Conservation (phyloP, 2,797 vertebrate genomes). For the Anabacerthia variegaticeps region DNA sequence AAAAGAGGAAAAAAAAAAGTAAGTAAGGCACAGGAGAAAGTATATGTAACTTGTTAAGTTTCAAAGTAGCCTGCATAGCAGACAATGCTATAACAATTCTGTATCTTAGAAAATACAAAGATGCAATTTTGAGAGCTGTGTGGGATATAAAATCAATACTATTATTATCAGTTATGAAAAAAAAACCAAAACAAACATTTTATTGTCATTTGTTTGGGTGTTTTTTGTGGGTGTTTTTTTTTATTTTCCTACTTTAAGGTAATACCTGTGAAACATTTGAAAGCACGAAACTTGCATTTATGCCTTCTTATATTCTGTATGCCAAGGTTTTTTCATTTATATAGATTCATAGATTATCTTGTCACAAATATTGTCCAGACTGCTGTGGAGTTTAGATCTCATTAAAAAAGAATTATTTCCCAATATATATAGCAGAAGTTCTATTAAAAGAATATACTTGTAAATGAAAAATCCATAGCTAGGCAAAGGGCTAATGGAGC, state of each 20-base stretch:
- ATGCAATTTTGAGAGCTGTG: not conserved
- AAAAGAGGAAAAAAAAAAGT: not conserved
- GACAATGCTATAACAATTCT: not conserved
- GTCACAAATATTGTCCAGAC: not conserved
- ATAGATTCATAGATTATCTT: not conserved
- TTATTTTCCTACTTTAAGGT: not conserved
- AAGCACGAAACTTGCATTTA: not conserved
- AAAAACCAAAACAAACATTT: fast-evolving
- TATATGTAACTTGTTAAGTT: not conserved
- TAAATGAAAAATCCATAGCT: not conserved
- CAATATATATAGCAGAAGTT: not conserved
- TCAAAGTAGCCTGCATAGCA: not conserved
- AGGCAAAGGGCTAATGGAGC: not conserved
- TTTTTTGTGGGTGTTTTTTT: not conserved
- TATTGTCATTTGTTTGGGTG: not conserved
- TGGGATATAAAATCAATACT: not conserved
- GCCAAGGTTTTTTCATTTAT: fast-evolving
- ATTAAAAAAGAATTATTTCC: not conserved
- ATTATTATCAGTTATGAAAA: not conserved
- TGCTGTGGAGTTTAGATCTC: not conserved
- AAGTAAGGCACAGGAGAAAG: not conserved
- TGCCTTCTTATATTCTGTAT: not conserved
- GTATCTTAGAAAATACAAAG: not conserved
- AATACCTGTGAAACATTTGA: not conserved
- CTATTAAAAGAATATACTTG: not conserved